phyloP scores from a whole-genome alignment of 2,797 vertebrate species.

The Clarias platycephalus region DNA sequence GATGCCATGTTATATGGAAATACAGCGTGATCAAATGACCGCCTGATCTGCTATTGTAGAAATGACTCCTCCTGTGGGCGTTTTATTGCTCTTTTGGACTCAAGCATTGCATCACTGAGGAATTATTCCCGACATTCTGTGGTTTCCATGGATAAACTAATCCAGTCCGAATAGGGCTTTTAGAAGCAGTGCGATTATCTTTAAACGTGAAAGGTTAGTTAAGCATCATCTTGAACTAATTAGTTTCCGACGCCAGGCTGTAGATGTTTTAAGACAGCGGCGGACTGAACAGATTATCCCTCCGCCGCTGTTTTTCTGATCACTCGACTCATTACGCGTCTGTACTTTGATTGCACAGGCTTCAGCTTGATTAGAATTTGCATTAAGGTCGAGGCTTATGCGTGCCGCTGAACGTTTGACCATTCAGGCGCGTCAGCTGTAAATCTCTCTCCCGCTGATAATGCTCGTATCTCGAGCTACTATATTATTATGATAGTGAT shows the following conservation, averaged over 20 bases:
- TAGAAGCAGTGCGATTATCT: not conserved
- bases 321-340: not conserved
- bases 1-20: not conserved
- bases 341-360: not conserved
- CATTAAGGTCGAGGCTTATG: constrained; percentile 54
- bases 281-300: not conserved
- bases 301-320: not conserved
- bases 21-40: not conserved
- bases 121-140: not conserved
- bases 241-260: not conserved
- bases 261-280: not conserved
- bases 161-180: not conserved
- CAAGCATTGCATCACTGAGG: not conserved
- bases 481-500: constrained; percentile 38
- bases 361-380: constrained; percentile 32
- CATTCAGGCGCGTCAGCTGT: constrained; percentile 23
- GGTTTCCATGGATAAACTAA: not conserved
- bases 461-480: constrained; percentile 37
- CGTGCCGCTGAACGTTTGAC: constrained; percentile 41
- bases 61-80: not conserved
- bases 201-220: not conserved
- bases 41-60: not conserved
- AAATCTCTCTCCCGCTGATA: constrained; percentile 30
- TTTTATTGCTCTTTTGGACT: not conserved
- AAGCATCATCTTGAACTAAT: not conserved